Evolutionary conservation across 2,888 invertebrate genomes (phyloP), one percentile per base, ranked within the genome.

Genomic region (Belgica antarctica): DNA sequence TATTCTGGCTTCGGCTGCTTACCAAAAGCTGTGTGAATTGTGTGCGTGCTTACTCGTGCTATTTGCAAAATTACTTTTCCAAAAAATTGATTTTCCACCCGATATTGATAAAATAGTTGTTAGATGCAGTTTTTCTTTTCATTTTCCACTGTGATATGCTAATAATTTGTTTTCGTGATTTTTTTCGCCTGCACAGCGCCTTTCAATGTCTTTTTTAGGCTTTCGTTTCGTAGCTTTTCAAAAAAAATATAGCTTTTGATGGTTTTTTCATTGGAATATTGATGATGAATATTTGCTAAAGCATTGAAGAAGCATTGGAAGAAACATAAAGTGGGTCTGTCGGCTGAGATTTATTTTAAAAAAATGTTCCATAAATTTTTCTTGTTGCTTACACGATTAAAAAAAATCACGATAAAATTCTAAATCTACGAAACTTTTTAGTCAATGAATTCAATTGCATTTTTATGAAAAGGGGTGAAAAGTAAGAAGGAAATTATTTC

Each of bases 101-200:
- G 34, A 10, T 62, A 62, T 62, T 62, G 62, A 62, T 62, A 59
- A 59, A 59, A 62, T 62, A 31, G n/a, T n/a, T n/a, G n/a, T n/a
- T n/a, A n/a, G n/a, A n/a, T n/a, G n/a, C n/a, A 46, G 12, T 46
- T 36, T 36, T 41, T 10, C 22, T 63, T 28, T 34, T 62, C 15
- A 62, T 28, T n/a, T 31, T 28, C 15, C 27, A 7, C n/a, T 31
- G 34, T 10, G 34, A 15, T 63, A 63, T 66, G 65, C 65, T 47
- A 66, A 66, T 66, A 66, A 47, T 66, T 66, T 46, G 47, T 66
- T 66, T 25, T 66, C 22, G 47, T 63, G 63, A 63, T 36, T 41
- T 24, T 31, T 17, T 36, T 17, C 62, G 24, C 25, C 28, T 24
- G 19, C n/a, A 19, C 31, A 19, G 17, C 22, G 4, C 25, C 27